These are phyloP conservation scores for Junonia oenone DNA, from an alignment of 2,888 invertebrate genomes.

Conservation along the genomic window DNA sequence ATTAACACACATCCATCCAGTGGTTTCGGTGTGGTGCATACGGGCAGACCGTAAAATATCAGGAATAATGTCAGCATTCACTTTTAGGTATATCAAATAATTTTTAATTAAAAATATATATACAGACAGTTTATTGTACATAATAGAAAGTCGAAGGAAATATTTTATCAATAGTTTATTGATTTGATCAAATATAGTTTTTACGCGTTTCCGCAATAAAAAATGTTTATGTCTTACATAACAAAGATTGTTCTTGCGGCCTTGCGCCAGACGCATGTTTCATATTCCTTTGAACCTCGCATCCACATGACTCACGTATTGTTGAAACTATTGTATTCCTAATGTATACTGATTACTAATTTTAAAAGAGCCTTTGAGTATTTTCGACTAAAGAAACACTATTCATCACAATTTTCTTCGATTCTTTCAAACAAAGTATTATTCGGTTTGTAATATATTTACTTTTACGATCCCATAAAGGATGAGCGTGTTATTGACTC, in stretches of 20 bases:
- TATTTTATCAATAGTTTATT: not conserved
- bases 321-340: slow-evolving; percentile 15
- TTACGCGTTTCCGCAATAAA: not conserved
- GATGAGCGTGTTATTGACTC: not conserved
- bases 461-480: not conserved
- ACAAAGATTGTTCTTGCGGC: not conserved
- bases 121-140: not conserved
- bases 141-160: not conserved
- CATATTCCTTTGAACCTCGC: slow-evolving; percentile 3
- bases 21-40: no score
- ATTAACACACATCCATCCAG: no score
- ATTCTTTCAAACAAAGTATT: not conserved
- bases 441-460: not conserved
- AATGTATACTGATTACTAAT: slow-evolving; percentile 14
- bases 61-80: not conserved
- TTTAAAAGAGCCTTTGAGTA: slow-evolving; percentile 5
- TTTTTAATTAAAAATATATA: not conserved
- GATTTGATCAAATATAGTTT: not conserved
- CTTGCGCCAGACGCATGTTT: slow-evolving; percentile 3
- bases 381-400: not conserved
- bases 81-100: not conserved
- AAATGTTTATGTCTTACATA: not conserved
- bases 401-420: not conserved
- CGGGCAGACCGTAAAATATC: no score
- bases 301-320: slow-evolving; percentile 4